A percentile compares a stretch with the other conserved stretches of the same genome.
phyloP scores from a whole-genome alignment of 2,113 vertebrate species.

The Otolemur garnettii region DNA sequence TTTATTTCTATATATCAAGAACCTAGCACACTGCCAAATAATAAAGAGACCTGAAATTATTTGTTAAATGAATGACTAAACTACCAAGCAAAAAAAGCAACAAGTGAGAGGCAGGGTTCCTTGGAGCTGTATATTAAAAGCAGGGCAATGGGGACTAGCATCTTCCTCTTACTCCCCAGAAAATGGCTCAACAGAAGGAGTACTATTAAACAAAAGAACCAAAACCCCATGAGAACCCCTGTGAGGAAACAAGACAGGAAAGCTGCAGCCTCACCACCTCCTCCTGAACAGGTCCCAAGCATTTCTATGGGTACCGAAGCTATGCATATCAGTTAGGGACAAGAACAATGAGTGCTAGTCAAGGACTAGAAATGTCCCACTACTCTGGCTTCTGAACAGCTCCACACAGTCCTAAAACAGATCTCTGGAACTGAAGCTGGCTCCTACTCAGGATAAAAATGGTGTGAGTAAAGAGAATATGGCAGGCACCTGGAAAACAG shows the following conservation, averaged over 20 bases:
- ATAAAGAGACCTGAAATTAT: neutral
- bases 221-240: neutral
- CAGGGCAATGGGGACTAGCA: neutral
- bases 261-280: neutral
- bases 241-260: neutral
- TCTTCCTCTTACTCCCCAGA: neutral
- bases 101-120: neutral
- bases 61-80: neutral
- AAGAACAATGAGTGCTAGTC: neutral
- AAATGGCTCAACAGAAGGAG: neutral
- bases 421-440: conserved; percentile 15
- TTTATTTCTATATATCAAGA: neutral
- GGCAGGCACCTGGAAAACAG: neutral
- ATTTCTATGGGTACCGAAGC: neutral
- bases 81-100: neutral
- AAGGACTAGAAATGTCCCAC: neutral
- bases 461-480: neutral
- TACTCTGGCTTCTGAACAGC: conserved; percentile 7
- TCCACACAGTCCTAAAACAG: neutral
- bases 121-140: neutral
- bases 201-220: neutral
- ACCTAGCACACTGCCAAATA: neutral
- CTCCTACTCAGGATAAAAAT: neutral
- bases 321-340: neutral
- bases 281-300: neutral